phyloP scores from a whole-genome alignment of 2,113 vertebrate species.

The Polypterus senegalus region DNA sequence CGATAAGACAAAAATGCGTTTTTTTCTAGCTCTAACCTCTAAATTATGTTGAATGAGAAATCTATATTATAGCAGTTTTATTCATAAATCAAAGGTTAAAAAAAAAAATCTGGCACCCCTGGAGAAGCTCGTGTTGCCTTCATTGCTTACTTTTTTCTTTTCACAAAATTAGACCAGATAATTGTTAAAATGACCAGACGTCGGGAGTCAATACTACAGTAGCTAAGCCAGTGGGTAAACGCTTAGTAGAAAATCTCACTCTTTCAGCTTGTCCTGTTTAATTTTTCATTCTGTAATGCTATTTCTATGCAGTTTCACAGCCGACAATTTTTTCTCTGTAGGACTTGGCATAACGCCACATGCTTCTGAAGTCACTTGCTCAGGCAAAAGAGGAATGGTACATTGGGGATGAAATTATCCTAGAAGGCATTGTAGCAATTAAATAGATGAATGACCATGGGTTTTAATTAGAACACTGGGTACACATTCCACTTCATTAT shows the following conservation, averaged over 20 bases:
- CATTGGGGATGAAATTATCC: conserved; percentile 69
- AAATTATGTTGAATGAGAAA: conserved; percentile 24
- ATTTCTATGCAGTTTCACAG: conserved; percentile 36
- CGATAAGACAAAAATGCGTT: no score
- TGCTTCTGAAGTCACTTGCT: conserved; percentile 53
- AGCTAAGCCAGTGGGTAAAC: conserved; percentile 19
- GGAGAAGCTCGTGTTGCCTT: neutral
- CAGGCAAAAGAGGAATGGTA: conserved; percentile 51
- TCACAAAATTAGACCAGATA: conserved; percentile 27
- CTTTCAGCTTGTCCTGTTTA: conserved; percentile 35
- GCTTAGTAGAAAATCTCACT: conserved; percentile 26
- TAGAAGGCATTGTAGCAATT: conserved; percentile 79
- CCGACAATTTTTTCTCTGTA: conserved; percentile 38
- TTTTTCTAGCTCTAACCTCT: conserved; percentile 8
- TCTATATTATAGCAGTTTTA: conserved; percentile 23
- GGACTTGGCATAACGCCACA: conserved; percentile 46
- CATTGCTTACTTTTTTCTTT: conserved; percentile 21
- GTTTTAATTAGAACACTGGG: conserved; percentile 84
- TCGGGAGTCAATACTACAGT: conserved; percentile 15
- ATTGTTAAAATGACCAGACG: conserved; percentile 17
- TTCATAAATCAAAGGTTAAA: conserved; percentile 22
- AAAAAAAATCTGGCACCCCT: conserved; percentile 16
- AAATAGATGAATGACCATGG: conserved; percentile 75
- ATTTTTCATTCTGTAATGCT: conserved; percentile 37
- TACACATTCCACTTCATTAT: conserved; percentile 63